phyloP scores from a whole-genome alignment of 2,888 invertebrate genomes.

The Lycaena phlaeas region DNA sequence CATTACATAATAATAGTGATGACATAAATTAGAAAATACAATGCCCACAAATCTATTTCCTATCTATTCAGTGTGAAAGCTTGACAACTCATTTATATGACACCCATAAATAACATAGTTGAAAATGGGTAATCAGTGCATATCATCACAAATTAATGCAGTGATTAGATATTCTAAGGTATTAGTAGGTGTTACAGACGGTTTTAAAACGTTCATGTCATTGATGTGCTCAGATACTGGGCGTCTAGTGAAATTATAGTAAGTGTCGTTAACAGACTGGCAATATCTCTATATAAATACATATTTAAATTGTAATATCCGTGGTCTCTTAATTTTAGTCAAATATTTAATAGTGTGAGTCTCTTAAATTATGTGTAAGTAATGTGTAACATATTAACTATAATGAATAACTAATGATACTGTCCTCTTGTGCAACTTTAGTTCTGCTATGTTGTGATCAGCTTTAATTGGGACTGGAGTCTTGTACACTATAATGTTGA shows the following conservation, averaged over 20 bases:
- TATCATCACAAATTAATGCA: conserved; percentile 72
- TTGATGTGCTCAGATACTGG: conserved; percentile 65
- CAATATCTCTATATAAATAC: conserved; percentile 69
- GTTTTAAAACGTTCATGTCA: conserved; percentile 67
- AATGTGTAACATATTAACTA: conserved; percentile 60
- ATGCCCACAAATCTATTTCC: conserved; percentile 48
- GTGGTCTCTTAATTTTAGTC: conserved; percentile 71
- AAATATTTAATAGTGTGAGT: conserved; percentile 72
- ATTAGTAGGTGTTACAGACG: conserved; percentile 69
- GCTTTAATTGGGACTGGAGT: conserved; percentile 66
- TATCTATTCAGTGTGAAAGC: conserved; percentile 45
- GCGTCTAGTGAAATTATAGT: conserved; percentile 67
- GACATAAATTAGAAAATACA: conserved; percentile 52
- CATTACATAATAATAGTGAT: conserved; percentile 65
- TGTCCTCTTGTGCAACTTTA: conserved; percentile 66
- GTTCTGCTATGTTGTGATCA: conserved; percentile 69
- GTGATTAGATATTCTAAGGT: conserved; percentile 71
- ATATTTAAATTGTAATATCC: conserved; percentile 67
- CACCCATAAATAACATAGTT: conserved; percentile 51
- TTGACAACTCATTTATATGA: conserved; percentile 48
- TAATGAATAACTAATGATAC: conserved; percentile 50
- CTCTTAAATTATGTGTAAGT: conserved; percentile 64
- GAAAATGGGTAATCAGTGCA: conserved; percentile 67
- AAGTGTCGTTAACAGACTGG: conserved; percentile 70
- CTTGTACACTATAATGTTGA: conserved; percentile 59